phyloP scores from a whole-genome alignment of 92 coral and sea anemone species.

The Zoanthus sociatus region DNA sequence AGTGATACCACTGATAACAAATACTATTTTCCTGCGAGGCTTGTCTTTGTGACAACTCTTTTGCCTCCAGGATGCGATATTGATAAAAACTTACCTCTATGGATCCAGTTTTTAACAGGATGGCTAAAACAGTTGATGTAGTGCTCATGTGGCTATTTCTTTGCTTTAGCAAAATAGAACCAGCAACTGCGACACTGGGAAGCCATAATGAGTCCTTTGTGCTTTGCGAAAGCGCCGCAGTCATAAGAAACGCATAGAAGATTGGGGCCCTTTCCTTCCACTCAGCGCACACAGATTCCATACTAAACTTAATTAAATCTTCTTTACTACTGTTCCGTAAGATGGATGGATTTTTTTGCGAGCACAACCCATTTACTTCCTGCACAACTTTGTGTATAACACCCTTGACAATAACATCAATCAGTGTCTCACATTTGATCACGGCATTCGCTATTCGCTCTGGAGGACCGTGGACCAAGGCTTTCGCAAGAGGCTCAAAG shows the following conservation, averaged over 20 bases:
- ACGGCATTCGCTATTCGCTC: constrained; percentile 63
- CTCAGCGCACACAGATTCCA: constrained; percentile 14
- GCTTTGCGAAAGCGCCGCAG: constrained; percentile 44
- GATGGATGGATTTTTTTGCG: constrained; percentile 60
- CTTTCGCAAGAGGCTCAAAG: constrained; percentile 57
- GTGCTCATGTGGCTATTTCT: constrained; percentile 76
- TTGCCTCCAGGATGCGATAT: too few species aligned
- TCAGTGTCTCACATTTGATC: constrained; percentile 52
- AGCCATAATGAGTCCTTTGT: constrained; percentile 50
- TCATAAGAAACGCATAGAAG: constrained; percentile 67
- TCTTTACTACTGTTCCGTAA: constrained; percentile 53
- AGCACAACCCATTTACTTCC: background rate
- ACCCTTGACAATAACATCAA: background rate
- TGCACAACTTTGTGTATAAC: too few species aligned
- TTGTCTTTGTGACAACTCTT: too few species aligned
- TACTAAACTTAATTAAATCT: constrained; percentile 48
- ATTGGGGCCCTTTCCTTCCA: constrained; percentile 76
- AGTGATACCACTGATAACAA: too few species aligned
- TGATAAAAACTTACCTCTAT: constrained; percentile 67
- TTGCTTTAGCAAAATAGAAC: constrained; percentile 77
- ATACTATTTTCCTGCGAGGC: too few species aligned
- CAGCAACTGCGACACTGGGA: constrained; percentile 79
- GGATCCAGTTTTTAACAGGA: constrained; percentile 66
- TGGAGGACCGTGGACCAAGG: constrained; percentile 64
- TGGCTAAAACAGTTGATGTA: constrained; percentile 60